Evolutionary conservation across 2,888 invertebrate species (phyloP), one percentile per base, ranked within the genome.

Genomic region (Physocephala rufipes): DNA sequence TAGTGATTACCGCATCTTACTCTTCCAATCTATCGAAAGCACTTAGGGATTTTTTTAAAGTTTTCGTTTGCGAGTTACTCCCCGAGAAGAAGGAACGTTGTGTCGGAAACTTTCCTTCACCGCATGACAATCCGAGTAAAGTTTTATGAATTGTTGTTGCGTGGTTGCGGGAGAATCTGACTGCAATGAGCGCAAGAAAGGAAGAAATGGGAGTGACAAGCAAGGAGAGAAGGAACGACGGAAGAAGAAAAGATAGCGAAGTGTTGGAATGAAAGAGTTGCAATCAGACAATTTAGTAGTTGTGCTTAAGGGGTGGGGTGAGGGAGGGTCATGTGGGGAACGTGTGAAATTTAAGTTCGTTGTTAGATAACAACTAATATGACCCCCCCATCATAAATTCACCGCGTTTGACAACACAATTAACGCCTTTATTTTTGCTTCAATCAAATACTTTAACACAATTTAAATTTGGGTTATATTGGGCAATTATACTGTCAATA

Each of bases 1-100:
- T 74, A 74, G 72, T 72, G 72, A 36, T 55, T 47, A n/a, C 65
- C 19, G 49, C 71, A 9, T 12, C 9, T 15, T 45, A 45, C 45
- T 3, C 68, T 36, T 16, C 9, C 66, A 53, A 30, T 16, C 30
- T 55, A 30, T 36, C n/a, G 43, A 53, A 66, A 12, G 16, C 55
- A 66, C 9, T 36, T 15, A 36, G 19, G 55, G 26, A 47, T 28
- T 65, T 7, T 58, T 2, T 26, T 26, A 51, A 51, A n/a, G 21
- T 21, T 15, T 51, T 16, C 19, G 45, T 47, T 63, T 45, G 21
- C 36, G 9, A 36, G 24, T 30, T 43, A 30, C 21, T 24, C 26
- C 13, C 21, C 49, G 21, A 68, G 62, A 61, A 62, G 36, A 36
- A 68, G 30, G 51, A 61, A 19, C 58, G 26, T 19, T 49, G 59